Conservation (phyloP, 2,888 invertebrate species). For the Agonopterix alstromeriana region DNA sequence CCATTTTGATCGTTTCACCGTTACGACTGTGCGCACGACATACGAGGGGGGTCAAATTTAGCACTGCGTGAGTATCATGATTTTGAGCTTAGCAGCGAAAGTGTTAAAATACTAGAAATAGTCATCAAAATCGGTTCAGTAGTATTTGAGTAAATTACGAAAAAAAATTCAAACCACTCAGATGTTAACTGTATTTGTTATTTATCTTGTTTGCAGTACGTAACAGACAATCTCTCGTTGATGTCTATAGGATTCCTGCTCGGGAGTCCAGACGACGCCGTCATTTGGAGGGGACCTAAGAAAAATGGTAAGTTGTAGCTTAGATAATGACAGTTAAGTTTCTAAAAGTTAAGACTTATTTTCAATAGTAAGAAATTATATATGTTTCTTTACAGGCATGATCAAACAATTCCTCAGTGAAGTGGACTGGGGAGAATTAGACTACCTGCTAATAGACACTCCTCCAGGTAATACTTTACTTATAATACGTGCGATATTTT, state of each 20-base stretch:
- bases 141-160: too few relatives aligned
- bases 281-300: slow-evolving; percentile 99
- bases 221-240: slow-evolving; percentile 95
- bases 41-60: too few relatives aligned
- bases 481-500: not conserved
- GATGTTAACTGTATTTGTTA: too few relatives aligned
- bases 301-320: slow-evolving; percentile 88
- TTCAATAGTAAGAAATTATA: too few relatives aligned
- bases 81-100: too few relatives aligned
- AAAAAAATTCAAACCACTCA: not conserved
- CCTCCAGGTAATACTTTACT: slow-evolving; percentile 84
- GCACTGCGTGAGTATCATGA: too few relatives aligned
- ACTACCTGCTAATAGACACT: slow-evolving; percentile 94
- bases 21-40: too few relatives aligned
- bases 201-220: slow-evolving; percentile 76
- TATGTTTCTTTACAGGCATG: slow-evolving; percentile 80
- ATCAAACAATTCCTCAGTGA: slow-evolving; percentile 96
- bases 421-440: slow-evolving; percentile 95
- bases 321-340: not conserved
- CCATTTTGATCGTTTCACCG: too few relatives aligned
- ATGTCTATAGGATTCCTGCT: slow-evolving; percentile 98
- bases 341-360: not conserved
- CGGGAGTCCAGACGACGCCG: slow-evolving; percentile 91
- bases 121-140: too few relatives aligned
- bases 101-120: too few relatives aligned